Percentiles rank a stretch among this genome's conserved stretches.
Conservation (phyloP, 2,888 invertebrate species). For the Drosophila maculinotata region DNA sequence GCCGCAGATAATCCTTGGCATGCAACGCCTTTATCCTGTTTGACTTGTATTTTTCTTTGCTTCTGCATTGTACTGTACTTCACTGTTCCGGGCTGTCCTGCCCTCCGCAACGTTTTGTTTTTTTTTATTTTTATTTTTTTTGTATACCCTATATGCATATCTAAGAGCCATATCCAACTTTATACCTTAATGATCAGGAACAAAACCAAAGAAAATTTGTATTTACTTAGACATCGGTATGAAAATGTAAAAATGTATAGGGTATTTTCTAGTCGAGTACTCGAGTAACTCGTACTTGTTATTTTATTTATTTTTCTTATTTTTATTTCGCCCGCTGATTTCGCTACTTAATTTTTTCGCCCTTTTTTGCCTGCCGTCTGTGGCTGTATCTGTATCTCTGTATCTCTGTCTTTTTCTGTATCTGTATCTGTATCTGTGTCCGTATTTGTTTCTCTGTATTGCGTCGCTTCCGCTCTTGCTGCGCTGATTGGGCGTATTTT, state of each 20-base stretch:
- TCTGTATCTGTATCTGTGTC: conserved; percentile 20
- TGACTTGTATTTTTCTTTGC: conserved; percentile 66
- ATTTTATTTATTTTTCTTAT: conserved; percentile 29
- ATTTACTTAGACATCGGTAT: too few species aligned
- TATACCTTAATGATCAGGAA: background rate
- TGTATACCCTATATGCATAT: conserved; percentile 29
- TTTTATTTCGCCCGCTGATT: conserved; percentile 72
- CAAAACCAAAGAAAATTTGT: too few species aligned
- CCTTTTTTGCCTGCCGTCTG: conserved; percentile 36
- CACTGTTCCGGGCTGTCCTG: conserved; percentile 6
- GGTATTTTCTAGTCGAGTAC: conserved; percentile 2
- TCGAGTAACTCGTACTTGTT: background rate
- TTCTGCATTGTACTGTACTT: conserved; percentile 6
- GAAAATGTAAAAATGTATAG: background rate
- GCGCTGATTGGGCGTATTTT: conserved; percentile 81
- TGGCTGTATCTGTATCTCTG: conserved; percentile 25
- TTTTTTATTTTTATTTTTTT: conserved; percentile 1
- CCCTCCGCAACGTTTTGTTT: background rate
- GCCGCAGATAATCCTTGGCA: conserved; percentile 76
- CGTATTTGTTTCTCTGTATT: conserved; percentile 36
- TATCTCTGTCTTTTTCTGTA: conserved; percentile 19
- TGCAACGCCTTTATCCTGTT: conserved; percentile 82
- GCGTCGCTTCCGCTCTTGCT: conserved; percentile 65
- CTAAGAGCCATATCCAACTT: background rate
- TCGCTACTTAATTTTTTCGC: conserved; percentile 77